Evolutionary conservation across 1,140 invertebrate species (phyloP).

Genomic region (Drosophila suzukii): DNA sequence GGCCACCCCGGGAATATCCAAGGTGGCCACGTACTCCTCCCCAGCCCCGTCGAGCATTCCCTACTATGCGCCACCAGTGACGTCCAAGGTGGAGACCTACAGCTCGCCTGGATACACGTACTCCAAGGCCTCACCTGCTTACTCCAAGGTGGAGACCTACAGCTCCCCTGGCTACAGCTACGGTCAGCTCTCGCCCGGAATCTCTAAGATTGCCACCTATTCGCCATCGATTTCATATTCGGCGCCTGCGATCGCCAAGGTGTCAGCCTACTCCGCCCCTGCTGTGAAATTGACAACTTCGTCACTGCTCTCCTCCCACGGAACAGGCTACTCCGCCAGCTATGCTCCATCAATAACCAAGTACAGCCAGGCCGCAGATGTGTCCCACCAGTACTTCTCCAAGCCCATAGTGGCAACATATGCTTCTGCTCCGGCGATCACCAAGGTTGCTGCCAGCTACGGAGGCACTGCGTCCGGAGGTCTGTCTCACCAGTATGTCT

Average conservation of each 20-base stretch:
- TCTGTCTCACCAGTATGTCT: slow-evolving; percentile 71
- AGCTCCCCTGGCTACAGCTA: slow-evolving; percentile 62
- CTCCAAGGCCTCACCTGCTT: slow-evolving; percentile 68
- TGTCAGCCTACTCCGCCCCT: slow-evolving; percentile 54
- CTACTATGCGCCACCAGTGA: slow-evolving; percentile 59
- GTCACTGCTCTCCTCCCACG: slow-evolving; percentile 53
- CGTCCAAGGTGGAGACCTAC: slow-evolving; percentile 66
- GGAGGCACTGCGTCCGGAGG: slow-evolving; percentile 44
- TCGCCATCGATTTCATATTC: slow-evolving; percentile 62
- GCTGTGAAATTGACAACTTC: slow-evolving; percentile 51
- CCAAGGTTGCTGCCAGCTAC: slow-evolving; percentile 48
- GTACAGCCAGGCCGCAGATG: slow-evolving; percentile 58
- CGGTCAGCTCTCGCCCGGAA: slow-evolving; percentile 27
- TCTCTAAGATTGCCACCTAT: slow-evolving; percentile 64
- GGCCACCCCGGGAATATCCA: slow-evolving; percentile 58
- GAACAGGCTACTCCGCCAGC: slow-evolving; percentile 52
- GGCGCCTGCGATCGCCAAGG: slow-evolving; percentile 44
- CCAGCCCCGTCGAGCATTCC: slow-evolving; percentile 39
- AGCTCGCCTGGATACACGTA: slow-evolving; percentile 65
- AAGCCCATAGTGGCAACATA: slow-evolving; percentile 66
- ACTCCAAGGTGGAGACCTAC: slow-evolving; percentile 73
- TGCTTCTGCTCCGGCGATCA: slow-evolving; percentile 39
- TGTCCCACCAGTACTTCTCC: slow-evolving; percentile 68
- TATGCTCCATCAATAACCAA: slow-evolving; percentile 68
- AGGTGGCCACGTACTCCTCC: slow-evolving; percentile 64